phyloP scores from a whole-genome alignment of 2,888 invertebrate genomes.

The Corythucha ciliata region DNA sequence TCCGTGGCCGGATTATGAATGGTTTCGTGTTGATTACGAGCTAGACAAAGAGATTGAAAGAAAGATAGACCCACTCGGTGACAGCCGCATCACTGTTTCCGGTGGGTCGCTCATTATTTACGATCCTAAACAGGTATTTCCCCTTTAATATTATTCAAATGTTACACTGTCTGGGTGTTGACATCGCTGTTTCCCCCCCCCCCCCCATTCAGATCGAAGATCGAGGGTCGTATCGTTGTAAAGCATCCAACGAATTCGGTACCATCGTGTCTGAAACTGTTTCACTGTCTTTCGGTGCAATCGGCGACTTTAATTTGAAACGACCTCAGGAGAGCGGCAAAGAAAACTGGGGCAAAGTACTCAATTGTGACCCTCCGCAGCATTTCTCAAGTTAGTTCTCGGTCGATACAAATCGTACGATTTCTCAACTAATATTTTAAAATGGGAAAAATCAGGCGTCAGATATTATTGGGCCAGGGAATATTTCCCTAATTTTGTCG shows the following conservation, averaged over 20 bases:
- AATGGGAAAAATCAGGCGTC: slow-evolving; percentile 46
- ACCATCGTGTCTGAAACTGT: slow-evolving; percentile 81
- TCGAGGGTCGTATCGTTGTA: slow-evolving; percentile 83
- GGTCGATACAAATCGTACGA: not conserved
- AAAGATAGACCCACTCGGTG: slow-evolving; percentile 65
- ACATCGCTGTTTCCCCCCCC: no score
- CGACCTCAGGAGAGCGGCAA: slow-evolving; percentile 74
- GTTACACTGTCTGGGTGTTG: no score
- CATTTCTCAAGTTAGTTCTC: slow-evolving; percentile 61
- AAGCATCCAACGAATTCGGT: slow-evolving; percentile 82
- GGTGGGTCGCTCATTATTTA: slow-evolving; percentile 86
- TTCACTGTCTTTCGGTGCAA: slow-evolving; percentile 74
- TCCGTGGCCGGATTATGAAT: slow-evolving; percentile 80
- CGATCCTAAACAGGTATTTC: slow-evolving; percentile 57
- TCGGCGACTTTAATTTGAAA: slow-evolving; percentile 82
- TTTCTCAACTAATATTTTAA: not conserved
- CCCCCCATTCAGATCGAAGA: slow-evolving; percentile 51
- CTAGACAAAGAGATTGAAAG: slow-evolving; percentile 63
- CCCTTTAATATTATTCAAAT: not conserved
- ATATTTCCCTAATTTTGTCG: slow-evolving; percentile 83
- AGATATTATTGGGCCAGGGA: slow-evolving; percentile 87
- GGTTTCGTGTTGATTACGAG: slow-evolving; percentile 81
- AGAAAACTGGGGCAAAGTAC: slow-evolving; percentile 88
- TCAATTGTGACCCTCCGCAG: slow-evolving; percentile 86
- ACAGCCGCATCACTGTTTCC: slow-evolving; percentile 71